phyloP scores from a whole-genome alignment of 2,888 invertebrate genomes.

The Trisateles emortualis region DNA sequence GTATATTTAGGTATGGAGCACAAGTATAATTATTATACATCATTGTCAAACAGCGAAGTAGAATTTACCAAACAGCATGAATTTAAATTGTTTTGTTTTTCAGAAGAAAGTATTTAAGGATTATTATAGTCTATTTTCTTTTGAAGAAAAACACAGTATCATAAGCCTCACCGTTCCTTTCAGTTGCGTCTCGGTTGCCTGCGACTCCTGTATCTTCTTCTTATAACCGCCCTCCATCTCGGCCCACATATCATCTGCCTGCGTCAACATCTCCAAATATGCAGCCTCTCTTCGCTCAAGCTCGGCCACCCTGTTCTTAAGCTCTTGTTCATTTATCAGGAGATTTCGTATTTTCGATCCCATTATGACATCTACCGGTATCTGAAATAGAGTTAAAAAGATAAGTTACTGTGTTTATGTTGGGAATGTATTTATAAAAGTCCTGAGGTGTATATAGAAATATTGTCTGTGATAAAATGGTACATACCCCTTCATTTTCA shows the following conservation, averaged over 20 bases:
- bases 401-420: not conserved
- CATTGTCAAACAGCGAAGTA: too few relatives aligned
- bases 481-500: constrained; percentile 16
- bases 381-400: constrained; percentile 54
- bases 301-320: constrained; percentile 88
- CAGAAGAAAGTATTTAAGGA: too few relatives aligned
- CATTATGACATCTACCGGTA: constrained; percentile 62
- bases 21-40: too few relatives aligned
- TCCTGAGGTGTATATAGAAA: too few relatives aligned
- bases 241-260: constrained; percentile 91
- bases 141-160: too few relatives aligned
- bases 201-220: constrained; percentile 84
- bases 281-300: constrained; percentile 89
- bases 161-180: constrained; percentile 79
- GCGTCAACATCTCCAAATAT: constrained; percentile 90
- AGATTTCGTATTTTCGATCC: constrained; percentile 71
- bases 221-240: constrained; percentile 89
- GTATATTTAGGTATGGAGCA: too few relatives aligned
- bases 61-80: too few relatives aligned
- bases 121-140: too few relatives aligned
- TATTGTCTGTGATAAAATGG: too few relatives aligned
- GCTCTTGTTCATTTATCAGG: constrained; percentile 84
- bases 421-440: too few relatives aligned
- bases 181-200: constrained; percentile 76
- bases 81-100: too few relatives aligned